phyloP scores from a whole-genome alignment of 2,113 vertebrate species.

The Anolis sagrei region DNA sequence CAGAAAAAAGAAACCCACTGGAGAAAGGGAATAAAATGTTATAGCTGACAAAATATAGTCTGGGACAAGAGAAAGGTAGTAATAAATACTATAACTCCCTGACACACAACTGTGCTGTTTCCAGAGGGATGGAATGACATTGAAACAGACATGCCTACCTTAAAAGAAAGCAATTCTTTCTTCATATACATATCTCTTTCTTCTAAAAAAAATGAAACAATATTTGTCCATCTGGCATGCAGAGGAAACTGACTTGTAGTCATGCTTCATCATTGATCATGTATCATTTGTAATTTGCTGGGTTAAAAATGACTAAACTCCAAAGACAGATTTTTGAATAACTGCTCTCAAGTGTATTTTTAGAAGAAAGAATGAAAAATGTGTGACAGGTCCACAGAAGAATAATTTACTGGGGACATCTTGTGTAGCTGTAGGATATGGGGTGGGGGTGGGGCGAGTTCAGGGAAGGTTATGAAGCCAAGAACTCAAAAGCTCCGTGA shows the following conservation, averaged over 20 bases:
- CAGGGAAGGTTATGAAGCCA: fast-evolving
- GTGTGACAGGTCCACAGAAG: neutral
- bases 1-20: too few species aligned
- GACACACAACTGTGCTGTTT: too few species aligned
- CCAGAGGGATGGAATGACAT: too few species aligned
- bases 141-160: too few species aligned
- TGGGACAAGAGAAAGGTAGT: too few species aligned
- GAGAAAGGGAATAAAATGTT: too few species aligned
- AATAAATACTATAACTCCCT: too few species aligned
- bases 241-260: neutral
- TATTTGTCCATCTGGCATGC: neutral
- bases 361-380: slow-evolving; percentile 24
- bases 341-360: slow-evolving; percentile 22
- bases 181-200: neutral
- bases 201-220: neutral
- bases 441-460: neutral
- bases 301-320: neutral
- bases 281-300: neutral
- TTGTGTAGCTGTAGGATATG: fast-evolving
- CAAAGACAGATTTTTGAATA: slow-evolving; percentile 34
- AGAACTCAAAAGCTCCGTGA: neutral
- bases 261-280: neutral
- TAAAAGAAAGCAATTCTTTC: too few species aligned
- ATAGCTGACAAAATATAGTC: too few species aligned
- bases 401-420: neutral